phyloP scores from a whole-genome alignment of 2,888 invertebrate genomes.

The Artemia sp. region DNA sequence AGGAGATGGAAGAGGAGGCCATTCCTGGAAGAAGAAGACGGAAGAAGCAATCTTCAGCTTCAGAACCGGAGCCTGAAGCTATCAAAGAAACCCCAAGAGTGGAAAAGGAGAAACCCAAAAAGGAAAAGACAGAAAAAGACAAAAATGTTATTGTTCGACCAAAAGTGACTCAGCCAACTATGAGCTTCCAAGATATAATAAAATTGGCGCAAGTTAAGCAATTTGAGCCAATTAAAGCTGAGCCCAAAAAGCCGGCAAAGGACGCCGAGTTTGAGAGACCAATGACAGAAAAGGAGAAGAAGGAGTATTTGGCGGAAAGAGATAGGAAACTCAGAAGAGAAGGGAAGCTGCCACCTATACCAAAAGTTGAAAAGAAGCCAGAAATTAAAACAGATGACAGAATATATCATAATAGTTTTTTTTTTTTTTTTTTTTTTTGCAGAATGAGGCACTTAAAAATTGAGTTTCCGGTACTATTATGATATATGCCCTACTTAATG shows the following conservation, averaged over 20 bases:
- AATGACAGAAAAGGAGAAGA: conserved; percentile 62
- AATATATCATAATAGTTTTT: too few species aligned
- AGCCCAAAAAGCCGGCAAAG: conserved; percentile 22
- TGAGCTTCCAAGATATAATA: conserved; percentile 58
- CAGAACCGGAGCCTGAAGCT: conserved; percentile 25
- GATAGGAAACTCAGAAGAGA: conserved; percentile 25
- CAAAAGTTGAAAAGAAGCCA: conserved; percentile 25
- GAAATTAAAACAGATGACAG: neutral
- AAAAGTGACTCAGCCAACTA: conserved; percentile 43
- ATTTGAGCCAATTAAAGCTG: conserved; percentile 24
- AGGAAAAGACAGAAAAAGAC: conserved; percentile 33
- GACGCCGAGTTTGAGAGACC: conserved; percentile 39
- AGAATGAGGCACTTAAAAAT: too few species aligned
- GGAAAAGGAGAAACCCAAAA: conserved; percentile 39
- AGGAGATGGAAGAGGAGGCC: conserved; percentile 52
- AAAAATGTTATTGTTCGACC: conserved; percentile 17
- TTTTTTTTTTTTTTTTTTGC: too few species aligned
- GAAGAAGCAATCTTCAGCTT: conserved; percentile 32
- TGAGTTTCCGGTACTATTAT: too few species aligned
- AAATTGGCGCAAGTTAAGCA: conserved; percentile 48
- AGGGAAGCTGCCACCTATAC: conserved; percentile 28
- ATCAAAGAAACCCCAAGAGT: conserved; percentile 30
- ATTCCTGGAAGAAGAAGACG: conserved; percentile 47
- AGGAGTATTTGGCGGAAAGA: conserved; percentile 43
- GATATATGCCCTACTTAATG: too few species aligned